These are phyloP conservation scores for Hylaea fasciaria DNA, from an alignment of 2,888 invertebrate species.

Conservation along the genomic window DNA sequence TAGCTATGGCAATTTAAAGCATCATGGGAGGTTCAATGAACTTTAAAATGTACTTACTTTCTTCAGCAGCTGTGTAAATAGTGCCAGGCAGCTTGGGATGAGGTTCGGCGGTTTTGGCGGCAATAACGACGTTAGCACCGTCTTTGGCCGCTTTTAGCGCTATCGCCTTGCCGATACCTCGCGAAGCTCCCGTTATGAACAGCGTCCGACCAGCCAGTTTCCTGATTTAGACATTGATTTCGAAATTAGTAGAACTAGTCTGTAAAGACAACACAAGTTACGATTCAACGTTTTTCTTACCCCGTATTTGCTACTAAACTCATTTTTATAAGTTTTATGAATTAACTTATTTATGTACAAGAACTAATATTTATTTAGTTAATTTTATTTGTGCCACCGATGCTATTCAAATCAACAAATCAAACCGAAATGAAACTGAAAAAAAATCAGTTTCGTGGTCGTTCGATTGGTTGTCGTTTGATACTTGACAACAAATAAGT, in stretches of 20 bases:
- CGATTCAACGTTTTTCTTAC: constrained; percentile 54
- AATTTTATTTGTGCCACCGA: constrained; percentile 4
- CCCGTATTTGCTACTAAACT: constrained; percentile 82
- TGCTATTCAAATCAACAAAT: constrained; percentile 23
- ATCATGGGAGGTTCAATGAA: constrained; percentile 35
- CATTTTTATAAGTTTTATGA: constrained; percentile 57
- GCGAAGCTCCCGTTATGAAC: constrained; percentile 97
- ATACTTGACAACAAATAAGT: not conserved
- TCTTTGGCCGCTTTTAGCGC: constrained; percentile 96
- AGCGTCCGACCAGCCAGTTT: constrained; percentile 93
- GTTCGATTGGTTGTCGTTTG: not conserved
- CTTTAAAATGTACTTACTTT: constrained; percentile 85
- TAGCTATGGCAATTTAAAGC: not conserved
- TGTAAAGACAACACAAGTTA: constrained; percentile 36
- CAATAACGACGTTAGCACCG: constrained; percentile 96
- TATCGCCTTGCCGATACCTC: constrained; percentile 98
- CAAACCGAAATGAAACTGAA: constrained; percentile 15
- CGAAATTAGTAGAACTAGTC: constrained; percentile 34
- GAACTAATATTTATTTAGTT: constrained; percentile 4
- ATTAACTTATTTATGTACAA: constrained; percentile 6
- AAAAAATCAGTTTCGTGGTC: not conserved
- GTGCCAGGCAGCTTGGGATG: constrained; percentile 97
- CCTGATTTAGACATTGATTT: constrained; percentile 56
- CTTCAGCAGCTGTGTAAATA: constrained; percentile 95
- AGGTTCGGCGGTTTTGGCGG: constrained; percentile 95